Percentiles rank a stretch among this genome's conserved stretches.
phyloP scores from a whole-genome alignment of 37 sponge, comb jelly and placozoan genomes.

The Diacarnus erythraeanus region DNA sequence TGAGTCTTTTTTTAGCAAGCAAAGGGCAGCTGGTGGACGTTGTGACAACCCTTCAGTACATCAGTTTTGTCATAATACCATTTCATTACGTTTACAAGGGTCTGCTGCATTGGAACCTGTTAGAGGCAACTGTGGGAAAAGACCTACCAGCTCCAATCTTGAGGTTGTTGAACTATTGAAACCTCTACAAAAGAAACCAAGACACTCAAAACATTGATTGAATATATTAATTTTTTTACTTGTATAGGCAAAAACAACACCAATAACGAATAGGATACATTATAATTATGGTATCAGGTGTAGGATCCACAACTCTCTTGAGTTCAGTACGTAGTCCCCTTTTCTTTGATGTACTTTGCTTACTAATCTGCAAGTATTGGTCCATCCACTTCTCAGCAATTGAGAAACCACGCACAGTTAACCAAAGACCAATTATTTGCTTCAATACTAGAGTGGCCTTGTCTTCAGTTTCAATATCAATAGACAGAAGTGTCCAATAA shows the following conservation, averaged over 20 bases:
- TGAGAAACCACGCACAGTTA: conserved; percentile 32
- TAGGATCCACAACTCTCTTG: no score
- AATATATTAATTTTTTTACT: neutral
- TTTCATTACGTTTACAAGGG: conserved; percentile 27
- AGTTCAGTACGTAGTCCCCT: conserved; percentile 24
- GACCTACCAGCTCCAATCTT: neutral
- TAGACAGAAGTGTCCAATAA: conserved; percentile 10
- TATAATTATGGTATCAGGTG: no score
- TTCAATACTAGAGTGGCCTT: neutral
- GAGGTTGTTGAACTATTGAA: neutral
- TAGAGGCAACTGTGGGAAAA: conserved; percentile 24
- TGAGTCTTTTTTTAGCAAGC: conserved; percentile 48
- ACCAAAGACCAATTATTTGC: conserved; percentile 41
- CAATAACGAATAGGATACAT: no score
- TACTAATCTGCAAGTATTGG: conserved; percentile 4
- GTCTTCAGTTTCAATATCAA: neutral
- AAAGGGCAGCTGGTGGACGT: conserved; percentile 27
- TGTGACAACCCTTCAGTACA: conserved; percentile 36
- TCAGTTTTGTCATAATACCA: conserved; percentile 30
- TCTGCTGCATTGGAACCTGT: conserved; percentile 42
- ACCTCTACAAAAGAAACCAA: conserved; percentile 15
- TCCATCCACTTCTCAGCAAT: conserved; percentile 27
- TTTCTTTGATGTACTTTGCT: neutral
- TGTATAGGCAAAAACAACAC: neutral
- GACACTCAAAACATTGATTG: neutral